Conservation (phyloP, 2,113 vertebrate species). For the Brachirus orientalis region DNA sequence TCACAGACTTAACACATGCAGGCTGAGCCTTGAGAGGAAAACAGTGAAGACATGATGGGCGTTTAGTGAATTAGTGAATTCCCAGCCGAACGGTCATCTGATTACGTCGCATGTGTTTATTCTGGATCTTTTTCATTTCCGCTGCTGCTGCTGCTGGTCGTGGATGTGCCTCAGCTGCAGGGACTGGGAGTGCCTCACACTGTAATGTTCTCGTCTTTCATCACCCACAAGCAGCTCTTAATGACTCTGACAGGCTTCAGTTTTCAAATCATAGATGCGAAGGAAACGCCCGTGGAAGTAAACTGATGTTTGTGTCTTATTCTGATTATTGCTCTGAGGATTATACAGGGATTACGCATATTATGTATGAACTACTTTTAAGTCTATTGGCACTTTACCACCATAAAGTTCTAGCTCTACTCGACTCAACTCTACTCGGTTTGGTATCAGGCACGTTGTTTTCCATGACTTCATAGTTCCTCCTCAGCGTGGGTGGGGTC, state of each 20-base stretch:
- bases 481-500: too few species aligned
- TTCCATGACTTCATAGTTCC: too few species aligned
- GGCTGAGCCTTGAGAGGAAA: slow-evolving; percentile 10
- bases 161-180: slow-evolving; percentile 60
- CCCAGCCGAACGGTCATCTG: slow-evolving; percentile 58
- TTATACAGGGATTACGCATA: too few species aligned
- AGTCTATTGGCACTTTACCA: too few species aligned
- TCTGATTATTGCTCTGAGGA: too few species aligned
- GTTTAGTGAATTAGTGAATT: slow-evolving; percentile 31
- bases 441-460: too few species aligned
- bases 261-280: too few species aligned
- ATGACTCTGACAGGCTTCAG: slow-evolving; percentile 56
- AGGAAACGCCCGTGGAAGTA: too few species aligned
- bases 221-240: slow-evolving; percentile 12
- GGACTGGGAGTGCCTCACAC: slow-evolving; percentile 46
- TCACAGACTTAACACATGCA: not conserved
- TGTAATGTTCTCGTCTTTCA: slow-evolving; percentile 33
- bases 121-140: slow-evolving; percentile 70
- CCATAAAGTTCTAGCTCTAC: too few species aligned
- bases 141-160: slow-evolving; percentile 35
- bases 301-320: too few species aligned
- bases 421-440: too few species aligned
- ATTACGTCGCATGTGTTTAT: slow-evolving; percentile 55
- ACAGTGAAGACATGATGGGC: slow-evolving; percentile 21
- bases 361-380: too few species aligned